phyloP scores from a whole-genome alignment of 1,140 invertebrate genomes.

The Halesus radiatus region DNA sequence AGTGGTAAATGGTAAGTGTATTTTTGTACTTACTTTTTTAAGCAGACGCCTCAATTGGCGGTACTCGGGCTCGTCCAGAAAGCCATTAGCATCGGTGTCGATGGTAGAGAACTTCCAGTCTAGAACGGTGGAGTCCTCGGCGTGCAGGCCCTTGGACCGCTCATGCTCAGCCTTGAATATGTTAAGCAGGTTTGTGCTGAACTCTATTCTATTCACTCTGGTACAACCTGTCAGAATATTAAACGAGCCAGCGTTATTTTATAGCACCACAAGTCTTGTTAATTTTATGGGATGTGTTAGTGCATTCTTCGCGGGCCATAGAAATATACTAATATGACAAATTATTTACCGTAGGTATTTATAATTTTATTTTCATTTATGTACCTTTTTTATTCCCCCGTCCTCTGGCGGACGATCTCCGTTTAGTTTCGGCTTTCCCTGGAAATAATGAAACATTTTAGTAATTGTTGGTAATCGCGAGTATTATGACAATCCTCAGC shows the following conservation, averaged over 20 bases:
- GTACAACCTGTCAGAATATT: constrained; percentile 72
- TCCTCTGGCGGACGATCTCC: constrained; percentile 33
- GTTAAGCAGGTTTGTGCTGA: constrained; percentile 86
- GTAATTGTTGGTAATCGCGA: too few species aligned
- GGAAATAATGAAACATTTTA: constrained; percentile 1
- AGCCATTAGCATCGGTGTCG: constrained; percentile 82
- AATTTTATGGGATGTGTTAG: constrained; percentile 9
- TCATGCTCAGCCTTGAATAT: constrained; percentile 86
- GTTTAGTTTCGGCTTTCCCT: constrained; percentile 44
- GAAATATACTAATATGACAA: too few species aligned
- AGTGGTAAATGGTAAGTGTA: background rate
- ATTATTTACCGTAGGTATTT: too few species aligned
- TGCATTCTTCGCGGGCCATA: too few species aligned
- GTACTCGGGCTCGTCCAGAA: constrained; percentile 85
- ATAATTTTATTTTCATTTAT: too few species aligned
- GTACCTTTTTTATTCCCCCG: constrained; percentile 45
- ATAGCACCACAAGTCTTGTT: constrained; percentile 20
- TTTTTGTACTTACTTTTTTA: constrained; percentile 76
- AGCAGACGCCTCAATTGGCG: constrained; percentile 83
- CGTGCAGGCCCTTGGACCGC: constrained; percentile 60
- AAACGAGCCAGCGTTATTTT: constrained; percentile 27
- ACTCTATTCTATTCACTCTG: constrained; percentile 79
- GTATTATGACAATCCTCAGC: too few species aligned
- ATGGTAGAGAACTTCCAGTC: constrained; percentile 91
- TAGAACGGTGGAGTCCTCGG: constrained; percentile 70